A percentile compares a stretch with the other conserved stretches of the same genome.
phyloP scores from a whole-genome alignment of 2,888 invertebrate species.

The Latrodectus elegans region DNA sequence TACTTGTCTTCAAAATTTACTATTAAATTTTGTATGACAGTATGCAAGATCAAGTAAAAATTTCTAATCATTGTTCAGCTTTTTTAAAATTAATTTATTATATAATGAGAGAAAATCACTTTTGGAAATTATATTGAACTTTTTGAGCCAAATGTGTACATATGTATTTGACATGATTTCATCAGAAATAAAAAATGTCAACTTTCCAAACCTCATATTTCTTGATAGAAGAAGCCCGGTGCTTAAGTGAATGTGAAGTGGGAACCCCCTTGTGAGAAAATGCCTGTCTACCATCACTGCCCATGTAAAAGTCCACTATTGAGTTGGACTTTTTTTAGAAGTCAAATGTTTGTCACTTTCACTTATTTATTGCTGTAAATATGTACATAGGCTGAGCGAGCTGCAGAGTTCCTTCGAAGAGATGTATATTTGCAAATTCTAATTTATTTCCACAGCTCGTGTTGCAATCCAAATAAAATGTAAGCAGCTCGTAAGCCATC shows the following conservation, averaged over 20 bases:
- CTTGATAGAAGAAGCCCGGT: not conserved
- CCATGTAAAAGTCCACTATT: conserved; percentile 13
- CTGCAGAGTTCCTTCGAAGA: conserved; percentile 54
- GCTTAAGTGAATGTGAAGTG: conserved; percentile 13
- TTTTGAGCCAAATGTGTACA: not conserved
- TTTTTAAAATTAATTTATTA: too few relatives aligned
- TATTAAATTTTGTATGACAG: too few relatives aligned
- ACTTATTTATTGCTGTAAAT: conserved; percentile 65
- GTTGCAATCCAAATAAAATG: not conserved
- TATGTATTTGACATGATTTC: not conserved
- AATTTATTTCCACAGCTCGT: conserved; percentile 40
- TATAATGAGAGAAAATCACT: too few relatives aligned
- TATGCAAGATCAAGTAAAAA: too few relatives aligned
- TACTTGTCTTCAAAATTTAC: too few relatives aligned
- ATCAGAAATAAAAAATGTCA: not conserved
- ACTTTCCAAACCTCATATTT: not conserved
- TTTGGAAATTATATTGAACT: too few relatives aligned
- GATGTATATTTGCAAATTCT: conserved; percentile 51
- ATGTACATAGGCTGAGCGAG: conserved; percentile 65
- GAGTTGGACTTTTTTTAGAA: conserved; percentile 20
- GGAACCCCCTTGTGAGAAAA: conserved; percentile 35
- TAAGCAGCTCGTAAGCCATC: conserved; percentile 52
- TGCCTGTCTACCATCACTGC: conserved; percentile 41
- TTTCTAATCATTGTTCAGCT: too few relatives aligned
- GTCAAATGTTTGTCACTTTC: conserved; percentile 30